phyloP scores from a whole-genome alignment of 2,113 vertebrate species.

The Crotalus helleri region DNA sequence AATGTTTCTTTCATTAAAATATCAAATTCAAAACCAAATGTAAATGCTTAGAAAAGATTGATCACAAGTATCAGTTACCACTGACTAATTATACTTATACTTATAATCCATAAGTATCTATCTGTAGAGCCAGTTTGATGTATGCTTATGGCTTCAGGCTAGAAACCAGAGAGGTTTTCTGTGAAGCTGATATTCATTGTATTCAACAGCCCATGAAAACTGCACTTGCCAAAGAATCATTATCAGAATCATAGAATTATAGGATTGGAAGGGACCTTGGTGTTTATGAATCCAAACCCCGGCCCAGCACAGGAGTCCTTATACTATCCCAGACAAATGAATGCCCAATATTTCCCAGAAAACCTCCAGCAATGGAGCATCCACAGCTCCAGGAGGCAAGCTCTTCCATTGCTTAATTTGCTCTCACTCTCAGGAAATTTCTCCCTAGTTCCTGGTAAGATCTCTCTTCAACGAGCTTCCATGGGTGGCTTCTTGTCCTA shows the following conservation, averaged over 20 bases:
- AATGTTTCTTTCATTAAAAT: neutral
- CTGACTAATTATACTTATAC: neutral
- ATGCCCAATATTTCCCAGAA: neutral
- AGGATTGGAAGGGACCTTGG: no score
- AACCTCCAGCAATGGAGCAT: neutral
- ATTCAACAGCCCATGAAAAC: neutral
- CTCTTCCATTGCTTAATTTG: neutral
- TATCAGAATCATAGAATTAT: neutral
- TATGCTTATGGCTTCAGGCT: neutral
- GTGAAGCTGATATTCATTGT: neutral
- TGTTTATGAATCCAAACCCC: no score
- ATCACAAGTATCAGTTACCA: neutral
- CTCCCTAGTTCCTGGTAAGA: neutral
- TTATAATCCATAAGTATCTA: neutral
- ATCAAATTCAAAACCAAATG: neutral
- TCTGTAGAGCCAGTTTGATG: neutral
- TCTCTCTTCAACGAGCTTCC: neutral
- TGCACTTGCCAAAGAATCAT: neutral
- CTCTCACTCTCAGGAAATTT: neutral
- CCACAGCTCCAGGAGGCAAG: neutral
- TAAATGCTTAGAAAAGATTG: neutral
- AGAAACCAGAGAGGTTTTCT: neutral
- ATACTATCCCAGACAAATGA: neutral
- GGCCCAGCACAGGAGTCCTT: no score
- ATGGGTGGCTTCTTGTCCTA: neutral